Percentiles rank a stretch among this genome's conserved stretches.
These are phyloP conservation scores for Bagarius yarrelli DNA, from an alignment of 2,113 vertebrate genomes.

Conservation along the genomic window DNA sequence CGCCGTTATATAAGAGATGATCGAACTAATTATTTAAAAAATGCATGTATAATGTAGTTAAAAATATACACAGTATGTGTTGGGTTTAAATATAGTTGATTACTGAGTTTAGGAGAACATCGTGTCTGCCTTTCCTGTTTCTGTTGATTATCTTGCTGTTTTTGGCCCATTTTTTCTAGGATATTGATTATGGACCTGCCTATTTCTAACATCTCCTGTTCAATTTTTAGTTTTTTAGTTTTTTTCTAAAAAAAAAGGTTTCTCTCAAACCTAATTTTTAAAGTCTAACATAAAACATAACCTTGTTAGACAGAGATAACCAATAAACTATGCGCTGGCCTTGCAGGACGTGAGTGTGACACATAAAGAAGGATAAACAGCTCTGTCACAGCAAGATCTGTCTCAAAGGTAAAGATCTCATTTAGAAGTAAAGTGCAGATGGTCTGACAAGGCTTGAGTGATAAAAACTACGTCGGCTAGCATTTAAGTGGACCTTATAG, in stretches of 20 bases:
- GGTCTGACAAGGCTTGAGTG: slow-evolving; percentile 10
- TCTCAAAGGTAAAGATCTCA: slow-evolving; percentile 21
- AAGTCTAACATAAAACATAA: neutral
- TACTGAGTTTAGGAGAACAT: neutral
- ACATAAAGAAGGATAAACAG: slow-evolving; percentile 12
- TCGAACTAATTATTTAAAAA: neutral
- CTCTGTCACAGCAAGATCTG: neutral
- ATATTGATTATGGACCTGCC: neutral
- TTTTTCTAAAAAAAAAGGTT: neutral
- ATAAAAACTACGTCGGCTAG: neutral
- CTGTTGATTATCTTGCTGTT: neutral
- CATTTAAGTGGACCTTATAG: neutral
- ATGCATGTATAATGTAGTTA: neutral
- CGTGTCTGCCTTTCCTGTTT: neutral
- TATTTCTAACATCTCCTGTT: neutral
- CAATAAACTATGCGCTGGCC: neutral
- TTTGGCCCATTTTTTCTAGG: neutral
- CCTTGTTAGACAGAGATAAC: neutral
- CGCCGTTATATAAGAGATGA: neutral
- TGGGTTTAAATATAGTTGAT: neutral
- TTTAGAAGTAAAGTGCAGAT: slow-evolving; percentile 10
- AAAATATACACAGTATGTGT: neutral
- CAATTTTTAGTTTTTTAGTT: no score
- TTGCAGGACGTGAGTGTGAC: neutral
- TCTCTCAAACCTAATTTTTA: neutral